A percentile compares a stretch with the other conserved stretches of the same genome.
Conservation (phyloP, 1,140 invertebrate species). For the Eurosta solidaginis region DNA sequence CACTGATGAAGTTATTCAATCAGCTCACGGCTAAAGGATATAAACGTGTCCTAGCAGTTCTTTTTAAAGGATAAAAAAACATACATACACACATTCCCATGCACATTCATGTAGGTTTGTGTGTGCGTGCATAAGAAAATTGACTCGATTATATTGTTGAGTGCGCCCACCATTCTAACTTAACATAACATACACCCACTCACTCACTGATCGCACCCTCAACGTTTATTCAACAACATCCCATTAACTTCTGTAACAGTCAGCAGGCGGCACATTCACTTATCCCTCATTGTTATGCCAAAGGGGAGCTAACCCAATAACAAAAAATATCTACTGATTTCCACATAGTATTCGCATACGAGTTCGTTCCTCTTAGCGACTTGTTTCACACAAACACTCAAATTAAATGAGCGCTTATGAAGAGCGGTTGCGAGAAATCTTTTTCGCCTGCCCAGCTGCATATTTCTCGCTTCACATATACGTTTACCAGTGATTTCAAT, state of each 20-base stretch:
- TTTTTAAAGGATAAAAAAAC: neutral
- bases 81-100: neutral
- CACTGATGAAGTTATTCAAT: conserved; percentile 27
- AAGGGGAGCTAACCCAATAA: conserved; percentile 40
- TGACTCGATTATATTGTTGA: conserved; percentile 58
- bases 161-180: neutral
- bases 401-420: neutral
- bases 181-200: neutral
- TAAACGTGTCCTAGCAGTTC: neutral
- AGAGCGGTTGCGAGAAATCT: neutral
- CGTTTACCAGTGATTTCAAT: conserved; percentile 45
- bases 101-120: neutral
- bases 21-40: conserved; percentile 26
- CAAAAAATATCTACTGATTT: neutral
- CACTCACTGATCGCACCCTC: conserved; percentile 23
- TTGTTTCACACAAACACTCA: neutral
- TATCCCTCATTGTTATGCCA: conserved; percentile 60
- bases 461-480: neutral
- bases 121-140: conserved; percentile 43
- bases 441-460: neutral
- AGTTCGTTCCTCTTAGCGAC: neutral
- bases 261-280: conserved; percentile 30
- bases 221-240: neutral
- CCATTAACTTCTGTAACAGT: conserved; percentile 3
- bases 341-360: conserved; percentile 28